These are phyloP conservation scores for Vireo altiloquus DNA, from an alignment of 2,113 vertebrate species.

Conservation along the genomic window DNA sequence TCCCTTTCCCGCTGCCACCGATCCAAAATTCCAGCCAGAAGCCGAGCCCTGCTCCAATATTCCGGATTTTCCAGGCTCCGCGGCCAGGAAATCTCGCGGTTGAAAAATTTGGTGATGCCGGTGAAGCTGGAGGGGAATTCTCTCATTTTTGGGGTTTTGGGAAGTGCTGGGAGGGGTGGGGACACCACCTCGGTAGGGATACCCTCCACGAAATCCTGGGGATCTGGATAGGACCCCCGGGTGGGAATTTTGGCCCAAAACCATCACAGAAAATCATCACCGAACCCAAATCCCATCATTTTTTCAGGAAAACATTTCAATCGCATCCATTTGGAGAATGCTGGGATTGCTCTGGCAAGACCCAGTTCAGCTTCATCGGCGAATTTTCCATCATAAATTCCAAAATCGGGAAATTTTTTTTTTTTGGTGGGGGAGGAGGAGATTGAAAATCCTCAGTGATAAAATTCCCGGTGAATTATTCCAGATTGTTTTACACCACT, in stretches of 20 bases:
- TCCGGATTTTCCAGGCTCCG: rapidly evolving
- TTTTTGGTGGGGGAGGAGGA: no score
- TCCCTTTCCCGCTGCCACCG: rapidly evolving
- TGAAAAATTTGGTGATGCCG: rapidly evolving
- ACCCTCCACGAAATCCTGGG: rapidly evolving
- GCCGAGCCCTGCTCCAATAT: background rate
- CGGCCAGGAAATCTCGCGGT: rapidly evolving
- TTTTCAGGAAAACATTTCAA: background rate
- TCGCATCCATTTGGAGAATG: rapidly evolving
- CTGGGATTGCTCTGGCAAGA: background rate
- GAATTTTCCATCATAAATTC: background rate
- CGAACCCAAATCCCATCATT: rapidly evolving
- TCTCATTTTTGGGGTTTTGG: background rate
- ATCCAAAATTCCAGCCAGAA: background rate
- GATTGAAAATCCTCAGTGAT: rapidly evolving
- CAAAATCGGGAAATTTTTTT: rapidly evolving
- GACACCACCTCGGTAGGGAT: no score
- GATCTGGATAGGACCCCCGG: rapidly evolving
- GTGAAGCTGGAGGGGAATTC: rapidly evolving
- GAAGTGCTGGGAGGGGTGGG: background rate
- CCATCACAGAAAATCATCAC: background rate
- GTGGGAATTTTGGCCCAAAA: background rate
- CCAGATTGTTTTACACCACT: rapidly evolving
- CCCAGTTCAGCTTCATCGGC: rapidly evolving
- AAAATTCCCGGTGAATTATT: background rate